Conservation (phyloP, 2,113 vertebrate genomes). For the Ceyx margarethae region DNA sequence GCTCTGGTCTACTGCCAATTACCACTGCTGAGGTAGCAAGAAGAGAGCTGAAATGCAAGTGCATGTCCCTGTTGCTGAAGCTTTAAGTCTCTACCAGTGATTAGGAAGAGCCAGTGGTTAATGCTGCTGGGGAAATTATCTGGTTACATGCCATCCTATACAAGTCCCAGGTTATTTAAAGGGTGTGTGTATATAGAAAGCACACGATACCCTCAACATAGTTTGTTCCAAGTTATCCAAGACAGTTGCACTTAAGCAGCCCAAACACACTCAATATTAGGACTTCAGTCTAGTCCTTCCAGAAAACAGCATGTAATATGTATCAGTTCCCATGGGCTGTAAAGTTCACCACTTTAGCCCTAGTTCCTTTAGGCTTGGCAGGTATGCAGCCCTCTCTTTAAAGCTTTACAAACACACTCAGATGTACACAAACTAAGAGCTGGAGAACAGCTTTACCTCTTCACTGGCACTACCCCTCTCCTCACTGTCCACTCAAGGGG, state of each 20-base stretch:
- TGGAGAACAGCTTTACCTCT: background rate
- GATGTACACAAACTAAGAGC: background rate
- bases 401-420: constrained; percentile 18
- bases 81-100: background rate
- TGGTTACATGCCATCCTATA: constrained; percentile 2
- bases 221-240: constrained; percentile 20
- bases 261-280: background rate
- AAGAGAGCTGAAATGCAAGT: background rate
- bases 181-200: background rate
- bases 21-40: background rate
- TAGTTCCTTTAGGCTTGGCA: background rate
- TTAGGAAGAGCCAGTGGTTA: background rate
- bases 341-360: background rate
- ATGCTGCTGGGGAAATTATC: background rate
- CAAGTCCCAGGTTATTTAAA: constrained; percentile 53
- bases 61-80: background rate
- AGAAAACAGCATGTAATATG: background rate
- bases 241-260: background rate
- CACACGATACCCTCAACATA: constrained; percentile 10
- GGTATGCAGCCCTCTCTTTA: background rate
- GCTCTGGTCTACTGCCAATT: background rate
- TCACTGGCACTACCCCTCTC: background rate
- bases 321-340: background rate
- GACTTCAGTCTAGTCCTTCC: background rate
- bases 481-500: background rate